A percentile compares a stretch with the other conserved stretches of the same genome.
Conservation (phyloP, 2,888 invertebrate genomes). For the Cyaniris semiargus region DNA sequence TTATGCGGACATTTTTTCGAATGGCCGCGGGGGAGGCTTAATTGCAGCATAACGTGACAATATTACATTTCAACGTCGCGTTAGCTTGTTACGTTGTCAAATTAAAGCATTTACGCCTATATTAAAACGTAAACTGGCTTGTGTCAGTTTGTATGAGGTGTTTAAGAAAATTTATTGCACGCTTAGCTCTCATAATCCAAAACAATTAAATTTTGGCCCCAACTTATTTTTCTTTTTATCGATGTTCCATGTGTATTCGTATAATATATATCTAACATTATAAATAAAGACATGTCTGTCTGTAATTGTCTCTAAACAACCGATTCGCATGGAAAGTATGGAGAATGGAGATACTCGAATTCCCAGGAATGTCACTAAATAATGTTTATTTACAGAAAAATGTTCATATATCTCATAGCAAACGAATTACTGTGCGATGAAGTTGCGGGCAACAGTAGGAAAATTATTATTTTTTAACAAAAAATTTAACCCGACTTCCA, state of each 20-base stretch:
- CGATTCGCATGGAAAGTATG: too few relatives aligned
- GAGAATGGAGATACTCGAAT: too few relatives aligned
- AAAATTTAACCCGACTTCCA: too few relatives aligned
- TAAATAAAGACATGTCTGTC: too few relatives aligned
- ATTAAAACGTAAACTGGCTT: conserved; percentile 9
- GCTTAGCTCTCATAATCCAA: not conserved
- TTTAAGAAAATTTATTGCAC: not conserved
- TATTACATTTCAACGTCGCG: conserved; percentile 16
- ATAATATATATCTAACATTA: too few relatives aligned
- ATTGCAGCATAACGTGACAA: conserved; percentile 12
- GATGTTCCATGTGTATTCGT: not conserved
- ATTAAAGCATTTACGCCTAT: conserved; percentile 15
- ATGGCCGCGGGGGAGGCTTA: conserved; percentile 13
- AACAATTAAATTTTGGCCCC: not conserved
- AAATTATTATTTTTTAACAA: too few relatives aligned
- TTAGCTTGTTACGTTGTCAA: not conserved
- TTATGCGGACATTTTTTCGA: conserved; percentile 9
- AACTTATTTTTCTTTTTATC: not conserved
- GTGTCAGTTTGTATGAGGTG: not conserved
- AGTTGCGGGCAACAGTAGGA: too few relatives aligned
- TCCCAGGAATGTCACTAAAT: too few relatives aligned
- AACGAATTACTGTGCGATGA: too few relatives aligned
- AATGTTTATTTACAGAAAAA: too few relatives aligned
- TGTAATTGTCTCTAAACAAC: too few relatives aligned
- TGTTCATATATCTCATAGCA: too few relatives aligned